A percentile compares a stretch with the other conserved stretches of the same genome.
These are phyloP conservation scores for Phyllopteryx taeniolatus DNA, from an alignment of 2,113 vertebrate species.

Conservation along the genomic window DNA sequence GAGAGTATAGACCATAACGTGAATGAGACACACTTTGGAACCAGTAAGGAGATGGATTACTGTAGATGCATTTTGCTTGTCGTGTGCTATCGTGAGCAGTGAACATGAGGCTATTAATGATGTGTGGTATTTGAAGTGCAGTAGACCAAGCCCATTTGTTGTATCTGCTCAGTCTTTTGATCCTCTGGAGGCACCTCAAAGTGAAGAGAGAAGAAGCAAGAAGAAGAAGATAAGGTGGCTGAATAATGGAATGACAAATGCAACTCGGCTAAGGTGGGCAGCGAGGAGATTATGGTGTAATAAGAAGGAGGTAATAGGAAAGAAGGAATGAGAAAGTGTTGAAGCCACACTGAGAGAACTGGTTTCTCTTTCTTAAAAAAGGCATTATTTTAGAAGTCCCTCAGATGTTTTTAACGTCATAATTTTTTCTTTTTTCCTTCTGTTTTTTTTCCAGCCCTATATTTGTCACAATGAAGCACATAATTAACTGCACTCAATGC, in stretches of 20 bases:
- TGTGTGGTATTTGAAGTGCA: constrained; percentile 35
- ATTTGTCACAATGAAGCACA: constrained; percentile 22
- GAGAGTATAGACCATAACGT: constrained; percentile 21
- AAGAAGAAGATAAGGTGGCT: constrained; percentile 15
- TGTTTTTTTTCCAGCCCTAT: neutral
- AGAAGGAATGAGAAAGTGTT: constrained; percentile 3
- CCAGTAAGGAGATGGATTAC: constrained; percentile 25
- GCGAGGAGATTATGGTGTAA: constrained; percentile 15
- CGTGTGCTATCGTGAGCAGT: constrained; percentile 23
- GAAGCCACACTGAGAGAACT: neutral
- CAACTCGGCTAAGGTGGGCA: neutral
- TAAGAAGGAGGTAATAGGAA: constrained; percentile 20
- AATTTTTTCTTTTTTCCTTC: neutral
- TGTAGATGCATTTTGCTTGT: constrained; percentile 23
- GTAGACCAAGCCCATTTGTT: constrained; percentile 22
- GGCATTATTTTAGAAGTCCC: neutral
- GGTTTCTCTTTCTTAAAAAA: constrained; percentile 14
- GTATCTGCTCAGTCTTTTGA: constrained; percentile 19
- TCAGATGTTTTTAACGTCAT: neutral
- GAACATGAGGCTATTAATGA: constrained; percentile 15
- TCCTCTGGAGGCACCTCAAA: constrained; percentile 13
- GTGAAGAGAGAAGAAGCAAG: constrained; percentile 20
- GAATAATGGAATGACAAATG: constrained; percentile 5
- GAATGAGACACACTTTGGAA: constrained; percentile 24
- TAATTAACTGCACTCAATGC: constrained; percentile 12